Evolutionary conservation across 2,888 invertebrate genomes (phyloP).

Genomic region (Eremobia ochroleuca): DNA sequence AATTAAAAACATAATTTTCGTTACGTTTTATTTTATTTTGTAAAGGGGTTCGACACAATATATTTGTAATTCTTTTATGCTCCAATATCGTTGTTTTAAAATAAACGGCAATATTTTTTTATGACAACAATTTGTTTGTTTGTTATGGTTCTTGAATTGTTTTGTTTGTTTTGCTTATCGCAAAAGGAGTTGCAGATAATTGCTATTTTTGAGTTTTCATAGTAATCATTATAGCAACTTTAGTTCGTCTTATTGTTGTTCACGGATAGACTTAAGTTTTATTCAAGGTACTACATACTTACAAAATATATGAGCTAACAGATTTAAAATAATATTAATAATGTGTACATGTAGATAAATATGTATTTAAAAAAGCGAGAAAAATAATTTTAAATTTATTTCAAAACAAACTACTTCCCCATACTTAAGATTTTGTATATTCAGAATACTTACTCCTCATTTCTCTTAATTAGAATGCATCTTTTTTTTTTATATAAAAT

Average conservation of each 20-base stretch:
- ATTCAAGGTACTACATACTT: too few species aligned
- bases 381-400: too few species aligned
- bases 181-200: not conserved
- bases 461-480: constrained; percentile 8
- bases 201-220: too few species aligned
- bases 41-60: not conserved
- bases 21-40: constrained; percentile 21
- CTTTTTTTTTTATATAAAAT: not conserved
- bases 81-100: not conserved
- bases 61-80: not conserved
- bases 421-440: not conserved
- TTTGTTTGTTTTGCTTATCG: not conserved
- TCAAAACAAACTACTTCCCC: too few species aligned
- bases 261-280: not conserved
- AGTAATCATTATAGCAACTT: not conserved
- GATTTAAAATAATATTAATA: too few species aligned
- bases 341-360: too few species aligned
- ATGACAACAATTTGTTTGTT: not conserved
- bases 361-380: too few species aligned
- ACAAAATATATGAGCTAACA: too few species aligned
- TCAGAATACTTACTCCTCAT: not conserved
- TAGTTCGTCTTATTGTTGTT: not conserved
- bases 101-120: not conserved
- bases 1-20: constrained; percentile 48
- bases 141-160: not conserved